Base-by-base conservation (phyloP, 2,113 vertebrate species). In the Passer domesticus region DNA sequence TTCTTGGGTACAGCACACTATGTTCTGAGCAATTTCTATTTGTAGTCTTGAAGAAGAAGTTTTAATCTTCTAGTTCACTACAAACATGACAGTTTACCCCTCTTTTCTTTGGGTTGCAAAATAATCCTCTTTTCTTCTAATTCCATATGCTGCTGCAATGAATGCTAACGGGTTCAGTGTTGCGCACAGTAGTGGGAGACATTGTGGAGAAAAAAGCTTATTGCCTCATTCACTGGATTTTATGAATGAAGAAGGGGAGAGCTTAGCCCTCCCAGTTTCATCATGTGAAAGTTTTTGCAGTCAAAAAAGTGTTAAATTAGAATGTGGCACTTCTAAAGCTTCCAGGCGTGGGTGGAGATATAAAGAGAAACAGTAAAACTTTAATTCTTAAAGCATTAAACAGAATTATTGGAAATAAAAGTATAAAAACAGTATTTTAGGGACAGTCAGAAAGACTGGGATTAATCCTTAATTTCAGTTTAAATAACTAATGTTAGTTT, bases 11-110 rank as follows among this genome's bases (percentile, higher is more conserved):
- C 83, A 95, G 93, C 75, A 97, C 95, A 43, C 83, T 69, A 33
- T 97, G 96, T 97, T 97, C 97, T 95, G 79, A 96, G 87, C 37
- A 90, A 92, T 88, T 97, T 97, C 93, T 97, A 91, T 97, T 97
- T 96, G 97, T 82, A 95, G 90, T 73, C 82, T 69, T 86, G 49
- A 92, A 70, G 49, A 92, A 70, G 63, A 44, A 72, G 63, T 92
- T 95, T 83, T 84, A 43, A 72, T 94, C 62, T 95, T 96, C 79
- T 80, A 63, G 44, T 89, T 95, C 73, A 81, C 76, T 96, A 53
- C 67, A 89, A 84, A 55, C 50, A 67, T 96, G 72, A 86, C 55
- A 70, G 63, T 89, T 94, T 95, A 55, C n/a, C 52, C 37, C 24
- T 93, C 44, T 83, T 91, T 68, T 75, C 19, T 21, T 85, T 87